Evolutionary conservation across 2,113 vertebrate species (phyloP), one percentile per base, ranked within the genome.

Genomic region (Nibea albiflora): DNA sequence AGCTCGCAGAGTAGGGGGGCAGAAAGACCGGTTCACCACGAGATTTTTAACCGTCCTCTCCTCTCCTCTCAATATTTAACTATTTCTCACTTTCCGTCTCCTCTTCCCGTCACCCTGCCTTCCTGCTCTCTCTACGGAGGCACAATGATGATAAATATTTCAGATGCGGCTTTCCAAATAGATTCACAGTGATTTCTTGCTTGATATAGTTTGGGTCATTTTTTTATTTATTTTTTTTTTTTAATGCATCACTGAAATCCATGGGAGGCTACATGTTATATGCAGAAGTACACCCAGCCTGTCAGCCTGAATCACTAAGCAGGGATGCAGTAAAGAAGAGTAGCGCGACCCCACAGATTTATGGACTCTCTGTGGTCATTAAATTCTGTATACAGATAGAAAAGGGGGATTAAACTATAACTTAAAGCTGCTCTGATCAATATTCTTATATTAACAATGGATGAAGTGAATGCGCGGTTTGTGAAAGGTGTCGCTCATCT

Each of bases 91-190:
- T 78, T 53, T 76, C 42, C 28, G 63, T 63, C 31, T 26, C 65
- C 65, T 53, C 71, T 16, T 24, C 16, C 28, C 66, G 50, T 65
- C 31, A 28, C 61, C 49, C 20, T 3, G 4, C 22, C 81, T 47
- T 35, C 60, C 28, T 46, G 42, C 28, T 17, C 11, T 72, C 31
- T 26, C 14, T 2, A n/a, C 16, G 20, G 17, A 47, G 57, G 68
- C 72, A 70, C 83, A 71, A 64, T 67, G 64, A 80, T 85, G 35
- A 85, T 88, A 52, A 85, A 88, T 88, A 84, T 87, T 89, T 85
- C 15, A 87, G 73, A 79, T 19, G 3, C 57, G n/a, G 26, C 47
- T 62, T 62, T 80, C 76, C 50, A 76, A 86, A 85, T 81, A 70
- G 69, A 66, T 78, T 81, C 80, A 31, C 73, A 72, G 20, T 46